Conservation (phyloP, 2,797 vertebrate genomes). For the Mycteria americana region DNA sequence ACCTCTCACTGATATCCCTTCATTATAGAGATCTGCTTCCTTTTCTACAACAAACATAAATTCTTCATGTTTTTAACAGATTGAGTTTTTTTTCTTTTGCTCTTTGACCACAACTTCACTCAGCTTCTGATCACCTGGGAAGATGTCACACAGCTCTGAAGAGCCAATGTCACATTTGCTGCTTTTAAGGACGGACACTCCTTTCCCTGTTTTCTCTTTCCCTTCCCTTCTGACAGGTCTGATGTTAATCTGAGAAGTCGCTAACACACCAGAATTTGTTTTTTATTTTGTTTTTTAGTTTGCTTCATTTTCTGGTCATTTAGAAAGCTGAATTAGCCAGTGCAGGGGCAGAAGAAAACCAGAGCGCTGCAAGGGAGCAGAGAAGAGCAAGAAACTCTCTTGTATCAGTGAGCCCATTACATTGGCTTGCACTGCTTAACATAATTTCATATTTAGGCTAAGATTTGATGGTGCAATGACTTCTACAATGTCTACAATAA, state of each 20-base stretch:
- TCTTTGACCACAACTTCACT: neutral
- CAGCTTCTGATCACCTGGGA: neutral
- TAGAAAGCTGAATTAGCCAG: neutral
- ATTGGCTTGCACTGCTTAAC: neutral
- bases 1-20: neutral
- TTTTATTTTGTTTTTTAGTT: neutral
- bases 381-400: neutral
- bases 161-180: neutral
- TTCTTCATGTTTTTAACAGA: neutral
- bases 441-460: neutral
- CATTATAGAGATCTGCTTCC: neutral
- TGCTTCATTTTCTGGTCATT: neutral
- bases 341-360: neutral
- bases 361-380: neutral
- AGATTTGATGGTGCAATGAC: neutral
- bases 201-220: neutral
- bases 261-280: neutral
- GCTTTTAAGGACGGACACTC: neutral
- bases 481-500: neutral
- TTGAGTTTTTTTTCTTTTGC: neutral
- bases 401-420: neutral
- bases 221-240: neutral
- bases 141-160: neutral
- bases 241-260: neutral
- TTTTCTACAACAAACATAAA: neutral